Evolutionary conservation across 2,888 invertebrate species (phyloP).

Genomic region (Apomyelois bistriatella): DNA sequence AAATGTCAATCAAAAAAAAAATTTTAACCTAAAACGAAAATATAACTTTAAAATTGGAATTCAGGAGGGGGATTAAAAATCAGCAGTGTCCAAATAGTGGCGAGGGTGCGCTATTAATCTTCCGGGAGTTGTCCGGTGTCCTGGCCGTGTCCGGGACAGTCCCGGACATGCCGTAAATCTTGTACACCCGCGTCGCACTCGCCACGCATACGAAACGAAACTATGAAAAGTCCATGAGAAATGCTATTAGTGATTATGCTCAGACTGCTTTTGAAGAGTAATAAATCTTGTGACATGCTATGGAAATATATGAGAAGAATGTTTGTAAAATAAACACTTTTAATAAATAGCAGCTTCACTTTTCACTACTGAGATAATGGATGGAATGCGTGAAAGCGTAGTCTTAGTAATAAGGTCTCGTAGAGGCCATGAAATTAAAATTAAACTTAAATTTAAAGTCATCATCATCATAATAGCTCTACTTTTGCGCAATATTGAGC

Average conservation of each 20-base stretch:
- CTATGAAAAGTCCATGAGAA: constrained; percentile 44
- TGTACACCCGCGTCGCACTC: constrained; percentile 56
- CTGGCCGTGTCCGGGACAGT: constrained; percentile 35
- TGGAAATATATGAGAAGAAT: no score
- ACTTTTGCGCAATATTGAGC: no score
- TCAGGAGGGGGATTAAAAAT: constrained; percentile 53
- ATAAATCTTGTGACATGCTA: neutral
- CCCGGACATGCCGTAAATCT: constrained; percentile 45
- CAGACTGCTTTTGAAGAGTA: neutral
- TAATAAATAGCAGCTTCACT: no score
- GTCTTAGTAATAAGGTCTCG: no score
- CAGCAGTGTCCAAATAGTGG: constrained; percentile 51
- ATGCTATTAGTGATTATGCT: constrained; percentile 18
- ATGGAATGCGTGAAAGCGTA: no score
- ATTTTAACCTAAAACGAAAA: neutral
- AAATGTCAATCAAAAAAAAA: no score
- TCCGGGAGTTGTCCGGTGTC: constrained; percentile 50
- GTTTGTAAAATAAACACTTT: no score
- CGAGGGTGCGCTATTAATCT: constrained; percentile 58
- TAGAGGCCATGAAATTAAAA: no score
- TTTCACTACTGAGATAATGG: no score
- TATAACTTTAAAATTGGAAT: constrained; percentile 39
- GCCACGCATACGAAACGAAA: constrained; percentile 56
- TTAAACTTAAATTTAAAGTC: no score
- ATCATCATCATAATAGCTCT: no score